Evolutionary conservation across 2,888 invertebrate species (phyloP), one percentile per base, ranked within the genome.

Genomic region (Napeogenes inachia): DNA sequence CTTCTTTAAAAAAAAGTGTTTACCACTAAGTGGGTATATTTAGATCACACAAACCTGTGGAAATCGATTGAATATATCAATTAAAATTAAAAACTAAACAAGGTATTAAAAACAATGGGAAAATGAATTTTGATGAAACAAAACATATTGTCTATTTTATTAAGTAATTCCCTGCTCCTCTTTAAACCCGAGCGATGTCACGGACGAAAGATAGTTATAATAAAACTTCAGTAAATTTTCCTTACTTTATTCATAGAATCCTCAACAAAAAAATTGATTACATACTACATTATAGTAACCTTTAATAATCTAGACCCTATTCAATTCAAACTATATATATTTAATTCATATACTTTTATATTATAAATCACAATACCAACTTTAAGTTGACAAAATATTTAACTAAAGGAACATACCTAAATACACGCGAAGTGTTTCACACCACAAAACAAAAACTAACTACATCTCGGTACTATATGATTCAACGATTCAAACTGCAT

Each of bases 331-430:
- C 82, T 87, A 86, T 82, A 80, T 82, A 81, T 80, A 76, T 78
- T 82, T 84, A 82, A 84, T 84, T 82, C 85, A 81, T 87, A 84
- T 81, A 83, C 75, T 73, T 75, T 76, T 80, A 79, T 84, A 82
- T 82, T 80, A 83, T 84, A 88, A 88, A 90, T 89, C 89, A 89
- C 89, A 89, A 85, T 84, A 84, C 75, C 89, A 90, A 89, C 89
- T 89, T 89, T 85, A 63, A 89, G 89, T 88, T 86, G 88, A 85
- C 79, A 79, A 85, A 81, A 70, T 73, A 71, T 72, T 72, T 69
- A 75, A 77, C 72, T 75, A 76, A 77, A 78, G 75, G 77, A 76
- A 78, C 76, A 73, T 71, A 74, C 70, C 68, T 68, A 64, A 68
- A 73, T 68, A 64, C 68, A 64, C 62, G 68, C 65, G 68, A 68